phyloP scores from a whole-genome alignment of 2,888 invertebrate genomes.

The Sycophila texana region DNA sequence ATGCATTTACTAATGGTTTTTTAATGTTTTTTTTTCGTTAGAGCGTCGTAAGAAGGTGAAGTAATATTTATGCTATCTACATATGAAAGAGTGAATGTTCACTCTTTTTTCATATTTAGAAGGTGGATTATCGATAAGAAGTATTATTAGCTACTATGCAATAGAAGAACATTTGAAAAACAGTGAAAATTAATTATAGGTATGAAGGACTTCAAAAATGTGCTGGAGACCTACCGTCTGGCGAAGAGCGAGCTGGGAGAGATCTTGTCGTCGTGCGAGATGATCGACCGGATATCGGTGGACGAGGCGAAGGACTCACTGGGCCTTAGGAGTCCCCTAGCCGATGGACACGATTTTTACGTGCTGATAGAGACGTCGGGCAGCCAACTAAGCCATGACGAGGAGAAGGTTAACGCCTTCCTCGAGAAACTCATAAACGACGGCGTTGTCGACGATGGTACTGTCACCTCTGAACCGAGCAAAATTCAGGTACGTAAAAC shows the following conservation, averaged over 20 bases:
- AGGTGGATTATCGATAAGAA: no score
- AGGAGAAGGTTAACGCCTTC: conserved; percentile 89
- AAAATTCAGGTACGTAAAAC: conserved; percentile 83
- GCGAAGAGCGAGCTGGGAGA: conserved; percentile 89
- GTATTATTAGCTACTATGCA: no score
- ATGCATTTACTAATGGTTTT: no score
- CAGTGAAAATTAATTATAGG: conserved; percentile 76
- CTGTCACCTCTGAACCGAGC: conserved; percentile 87
- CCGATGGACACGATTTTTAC: conserved; percentile 83
- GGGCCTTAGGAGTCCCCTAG: conserved; percentile 77
- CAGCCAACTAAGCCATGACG: conserved; percentile 89
- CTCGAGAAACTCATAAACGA: conserved; percentile 84
- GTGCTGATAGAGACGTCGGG: conserved; percentile 93
- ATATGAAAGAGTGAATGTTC: no score
- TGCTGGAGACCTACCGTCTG: conserved; percentile 84
- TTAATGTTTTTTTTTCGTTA: no score
- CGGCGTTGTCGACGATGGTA: conserved; percentile 88
- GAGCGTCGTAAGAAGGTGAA: no score
- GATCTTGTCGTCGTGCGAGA: conserved; percentile 96
- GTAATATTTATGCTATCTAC: no score
- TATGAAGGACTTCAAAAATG: conserved; percentile 85
- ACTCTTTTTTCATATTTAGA: no score
- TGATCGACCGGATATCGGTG: conserved; percentile 89
- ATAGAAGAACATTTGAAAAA: no score
- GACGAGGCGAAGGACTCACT: conserved; percentile 81